phyloP scores from a whole-genome alignment of 2,113 vertebrate species.

The Neotoma lepida region DNA sequence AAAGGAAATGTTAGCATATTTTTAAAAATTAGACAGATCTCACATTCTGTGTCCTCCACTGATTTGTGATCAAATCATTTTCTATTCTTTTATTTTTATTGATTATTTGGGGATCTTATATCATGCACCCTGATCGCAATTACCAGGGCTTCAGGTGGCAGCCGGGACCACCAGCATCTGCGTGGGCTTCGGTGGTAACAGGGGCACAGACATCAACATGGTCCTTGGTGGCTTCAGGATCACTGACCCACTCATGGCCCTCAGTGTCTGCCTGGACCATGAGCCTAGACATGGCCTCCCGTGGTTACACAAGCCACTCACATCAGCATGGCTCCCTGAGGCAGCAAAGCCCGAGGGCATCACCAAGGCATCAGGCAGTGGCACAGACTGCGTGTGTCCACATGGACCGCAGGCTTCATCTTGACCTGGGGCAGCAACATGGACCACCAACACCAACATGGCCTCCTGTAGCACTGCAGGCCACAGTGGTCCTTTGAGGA shows the following conservation, averaged over 20 bases:
- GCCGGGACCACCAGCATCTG: too few relatives aligned
- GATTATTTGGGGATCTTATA: neutral
- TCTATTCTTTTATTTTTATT: neutral
- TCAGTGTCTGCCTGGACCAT: neutral
- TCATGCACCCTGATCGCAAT: neutral
- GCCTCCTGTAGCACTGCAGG: neutral
- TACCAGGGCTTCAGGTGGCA: neutral
- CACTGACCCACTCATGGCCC: neutral
- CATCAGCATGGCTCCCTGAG: neutral
- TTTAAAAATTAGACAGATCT: constrained; percentile 1
- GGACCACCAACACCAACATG: neutral
- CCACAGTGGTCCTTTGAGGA: neutral
- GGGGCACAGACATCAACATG: neutral
- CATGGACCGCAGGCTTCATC: neutral
- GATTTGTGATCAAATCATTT: neutral
- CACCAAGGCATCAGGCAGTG: neutral
- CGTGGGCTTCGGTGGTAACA: neutral
- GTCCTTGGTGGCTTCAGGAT: neutral
- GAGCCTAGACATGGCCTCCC: neutral
- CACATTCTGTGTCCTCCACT: neutral
- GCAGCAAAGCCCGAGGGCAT: neutral
- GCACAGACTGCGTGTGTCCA: neutral
- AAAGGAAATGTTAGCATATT: constrained; percentile 26
- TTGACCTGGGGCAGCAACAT: neutral
- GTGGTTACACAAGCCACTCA: neutral